phyloP scores from a whole-genome alignment of 2,113 vertebrate genomes.

The Odontesthes bonariensis region DNA sequence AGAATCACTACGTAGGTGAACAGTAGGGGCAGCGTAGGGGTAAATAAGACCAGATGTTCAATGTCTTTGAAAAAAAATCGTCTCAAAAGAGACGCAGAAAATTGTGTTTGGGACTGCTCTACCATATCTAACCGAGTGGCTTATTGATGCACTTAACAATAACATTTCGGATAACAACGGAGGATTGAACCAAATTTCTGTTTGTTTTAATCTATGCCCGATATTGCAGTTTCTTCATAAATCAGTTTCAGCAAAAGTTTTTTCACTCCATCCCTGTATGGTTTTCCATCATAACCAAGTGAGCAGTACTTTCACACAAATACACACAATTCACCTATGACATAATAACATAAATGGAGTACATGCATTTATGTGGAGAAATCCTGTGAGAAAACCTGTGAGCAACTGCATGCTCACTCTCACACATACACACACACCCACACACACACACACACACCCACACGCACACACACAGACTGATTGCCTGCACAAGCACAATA shows the following conservation, averaged over 20 bases:
- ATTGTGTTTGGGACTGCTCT: no score
- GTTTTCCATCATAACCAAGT: constrained; percentile 4
- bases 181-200: no score
- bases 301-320: constrained; percentile 13
- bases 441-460: neutral
- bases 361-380: constrained; percentile 16
- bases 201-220: no score
- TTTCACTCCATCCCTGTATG: neutral
- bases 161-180: no score
- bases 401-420: neutral
- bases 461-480: constrained; percentile 30
- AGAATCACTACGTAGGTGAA: no score
- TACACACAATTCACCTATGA: neutral
- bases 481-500: constrained; percentile 49
- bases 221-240: neutral
- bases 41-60: neutral
- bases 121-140: no score
- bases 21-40: neutral
- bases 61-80: neutral
- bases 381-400: constrained; percentile 5
- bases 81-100: no score
- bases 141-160: no score
- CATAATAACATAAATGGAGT: neutral
- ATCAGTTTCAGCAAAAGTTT: neutral
- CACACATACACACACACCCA: constrained; percentile 7